Percentiles rank a stretch among this genome's conserved stretches.
These are phyloP conservation scores for Chaunax sp. DNA, from an alignment of 2,797 vertebrate species.

Conservation along the genomic window DNA sequence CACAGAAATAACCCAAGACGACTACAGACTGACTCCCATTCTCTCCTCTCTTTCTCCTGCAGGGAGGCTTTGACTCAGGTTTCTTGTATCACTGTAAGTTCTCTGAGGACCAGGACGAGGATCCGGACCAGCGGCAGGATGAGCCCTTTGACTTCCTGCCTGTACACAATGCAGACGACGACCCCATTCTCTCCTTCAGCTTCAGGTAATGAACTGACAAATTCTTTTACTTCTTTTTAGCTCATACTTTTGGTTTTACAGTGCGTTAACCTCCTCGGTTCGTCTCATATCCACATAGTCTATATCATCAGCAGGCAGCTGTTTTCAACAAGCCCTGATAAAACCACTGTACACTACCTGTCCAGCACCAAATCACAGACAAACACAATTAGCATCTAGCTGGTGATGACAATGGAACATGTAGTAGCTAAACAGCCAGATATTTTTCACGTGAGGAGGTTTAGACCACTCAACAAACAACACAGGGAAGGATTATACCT, in stretches of 20 bases:
- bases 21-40: background rate
- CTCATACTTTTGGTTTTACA: background rate
- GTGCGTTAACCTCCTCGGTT: no score
- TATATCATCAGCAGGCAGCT: background rate
- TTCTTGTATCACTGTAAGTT: slow-evolving; percentile 94
- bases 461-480: no score
- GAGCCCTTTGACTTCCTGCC: slow-evolving; percentile 87
- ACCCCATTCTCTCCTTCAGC: slow-evolving; percentile 84
- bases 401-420: no score
- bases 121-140: slow-evolving; percentile 79
- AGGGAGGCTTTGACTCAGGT: slow-evolving; percentile 93
- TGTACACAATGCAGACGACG: slow-evolving; percentile 79
- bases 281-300: background rate
- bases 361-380: no score
- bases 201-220: slow-evolving; percentile 85
- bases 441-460: no score
- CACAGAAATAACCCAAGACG: no score
- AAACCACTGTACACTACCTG: background rate
- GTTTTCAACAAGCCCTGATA: background rate
- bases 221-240: background rate
- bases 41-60: slow-evolving; percentile 12
- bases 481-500: no score
- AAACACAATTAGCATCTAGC: no score
- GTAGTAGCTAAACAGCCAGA: no score
- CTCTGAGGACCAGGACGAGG: slow-evolving; percentile 73